These are phyloP conservation scores for Gila robusta DNA, from an alignment of 2,797 vertebrate genomes.

Conservation along the genomic window DNA sequence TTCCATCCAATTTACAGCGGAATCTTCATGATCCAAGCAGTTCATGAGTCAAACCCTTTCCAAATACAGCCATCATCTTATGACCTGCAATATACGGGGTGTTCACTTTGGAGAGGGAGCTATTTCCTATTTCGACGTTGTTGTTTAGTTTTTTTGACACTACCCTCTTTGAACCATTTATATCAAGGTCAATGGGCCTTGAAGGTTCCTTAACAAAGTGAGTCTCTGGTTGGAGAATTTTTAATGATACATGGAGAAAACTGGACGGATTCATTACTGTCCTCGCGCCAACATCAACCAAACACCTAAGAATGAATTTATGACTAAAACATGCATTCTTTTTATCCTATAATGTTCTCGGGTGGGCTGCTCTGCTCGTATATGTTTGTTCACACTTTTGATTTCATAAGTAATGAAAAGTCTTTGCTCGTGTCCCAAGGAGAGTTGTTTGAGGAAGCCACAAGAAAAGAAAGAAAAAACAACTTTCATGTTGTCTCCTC, in stretches of 20 bases:
- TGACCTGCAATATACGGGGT: slow-evolving; percentile 52
- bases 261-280: slow-evolving; percentile 41
- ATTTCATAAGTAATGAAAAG: slow-evolving; percentile 26
- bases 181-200: slow-evolving; percentile 57
- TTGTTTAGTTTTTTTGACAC: slow-evolving; percentile 51
- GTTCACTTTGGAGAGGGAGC: slow-evolving; percentile 56
- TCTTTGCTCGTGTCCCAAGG: slow-evolving; percentile 2
- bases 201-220: slow-evolving; percentile 51
- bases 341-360: slow-evolving; percentile 13
- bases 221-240: slow-evolving; percentile 50
- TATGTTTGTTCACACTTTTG: slow-evolving; percentile 28
- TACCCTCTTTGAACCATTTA: slow-evolving; percentile 53
- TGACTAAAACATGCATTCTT: not conserved
- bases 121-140: slow-evolving; percentile 53
- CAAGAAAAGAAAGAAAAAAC: slow-evolving; percentile 32
- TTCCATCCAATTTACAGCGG: slow-evolving; percentile 54
- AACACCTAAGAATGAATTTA: slow-evolving; percentile 26
- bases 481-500: slow-evolving; percentile 56
- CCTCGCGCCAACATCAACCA: slow-evolving; percentile 39
- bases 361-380: not conserved
- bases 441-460: slow-evolving; percentile 19
- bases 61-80: slow-evolving; percentile 54
- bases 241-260: slow-evolving; percentile 51
- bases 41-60: slow-evolving; percentile 58
- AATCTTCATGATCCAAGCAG: slow-evolving; percentile 58